Evolutionary conservation across 2,888 invertebrate species (phyloP), one percentile per base, ranked within the genome.

Genomic region (Tinea trinotella): DNA sequence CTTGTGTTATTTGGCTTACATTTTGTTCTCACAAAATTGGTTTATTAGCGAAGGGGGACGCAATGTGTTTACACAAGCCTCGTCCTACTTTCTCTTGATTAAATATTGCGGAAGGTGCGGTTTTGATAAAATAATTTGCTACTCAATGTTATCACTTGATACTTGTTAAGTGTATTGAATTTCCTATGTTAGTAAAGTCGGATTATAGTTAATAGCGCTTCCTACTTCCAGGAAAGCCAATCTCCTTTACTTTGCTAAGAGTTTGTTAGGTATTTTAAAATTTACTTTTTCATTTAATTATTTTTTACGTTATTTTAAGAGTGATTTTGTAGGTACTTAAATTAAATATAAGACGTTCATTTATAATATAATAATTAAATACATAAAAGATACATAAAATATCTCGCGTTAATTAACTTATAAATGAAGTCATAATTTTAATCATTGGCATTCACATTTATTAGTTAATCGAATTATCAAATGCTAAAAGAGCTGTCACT

Each of bases 41-140:
- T 50, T 50, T 50, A 50, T 50, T 50, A 50, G 50, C 50, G 50
- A 50, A 49, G n/a, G 50, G 48, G 50, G 50, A 22, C 50, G 50
- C 50, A 50, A 50, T 50, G 50, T 50, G 50, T 50, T 50, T 50
- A 50, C 50, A 50, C 24, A 24, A 50, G 24, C 50, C 24, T 50
- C 15, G 50, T 24, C 50, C 50, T 50, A 50, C 50, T 50, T 50
- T 50, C 50, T 24, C 24, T 50, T 50, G 50, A 50, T 50, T 50
- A 50, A 50, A 50, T 50, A 50, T 50, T 50, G 50, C 24, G 19
- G 40, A 15, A 20, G 48, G 50, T 50, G 50, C 50, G 50, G 50
- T 50, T 40, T 50, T 50, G 50, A 50, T 50, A 50, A 50, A 50
- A 50, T 50, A 50, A 50, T 50, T 50, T 9, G 50, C 50, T 50